Evolutionary conservation across 2,797 vertebrate genomes (phyloP).

Genomic region (Channa striata): DNA sequence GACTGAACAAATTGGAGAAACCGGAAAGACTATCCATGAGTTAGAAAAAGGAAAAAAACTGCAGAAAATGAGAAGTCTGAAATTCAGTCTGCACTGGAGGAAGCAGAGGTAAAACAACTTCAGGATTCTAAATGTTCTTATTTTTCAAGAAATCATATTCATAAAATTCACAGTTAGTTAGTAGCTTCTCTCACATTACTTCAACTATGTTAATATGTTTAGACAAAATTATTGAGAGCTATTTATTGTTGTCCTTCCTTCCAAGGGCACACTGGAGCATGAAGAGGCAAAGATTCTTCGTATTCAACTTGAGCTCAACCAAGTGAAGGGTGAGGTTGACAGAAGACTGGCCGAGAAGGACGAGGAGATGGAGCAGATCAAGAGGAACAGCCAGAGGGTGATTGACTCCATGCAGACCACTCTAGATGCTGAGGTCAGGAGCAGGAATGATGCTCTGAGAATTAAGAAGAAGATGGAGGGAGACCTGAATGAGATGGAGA

Average conservation of each 20-base stretch:
- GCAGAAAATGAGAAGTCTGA: constrained; percentile 88
- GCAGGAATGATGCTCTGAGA: constrained; percentile 91
- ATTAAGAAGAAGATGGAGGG: constrained; percentile 95
- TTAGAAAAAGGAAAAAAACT: constrained; percentile 89
- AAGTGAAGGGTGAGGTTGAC: constrained; percentile 90
- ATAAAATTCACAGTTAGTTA: too few relatives aligned
- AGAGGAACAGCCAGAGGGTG: constrained; percentile 88
- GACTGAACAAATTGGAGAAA: constrained; percentile 89
- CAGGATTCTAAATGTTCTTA: too few relatives aligned
- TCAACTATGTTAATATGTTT: too few relatives aligned
- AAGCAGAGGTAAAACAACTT: constrained; percentile 85
- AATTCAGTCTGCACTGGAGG: constrained; percentile 88
- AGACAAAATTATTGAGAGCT: too few relatives aligned
- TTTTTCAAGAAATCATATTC: too few relatives aligned
- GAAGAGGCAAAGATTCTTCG: constrained; percentile 91
- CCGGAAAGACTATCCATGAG: constrained; percentile 88
- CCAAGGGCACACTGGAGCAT: constrained; percentile 89
- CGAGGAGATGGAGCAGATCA: constrained; percentile 91
- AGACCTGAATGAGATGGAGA: constrained; percentile 91
- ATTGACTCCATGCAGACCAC: constrained; percentile 83
- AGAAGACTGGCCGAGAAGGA: constrained; percentile 90
- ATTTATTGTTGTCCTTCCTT: neutral
- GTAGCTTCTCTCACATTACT: too few relatives aligned
- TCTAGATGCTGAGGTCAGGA: constrained; percentile 43
- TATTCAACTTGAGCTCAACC: constrained; percentile 89